Base-by-base conservation (phyloP, 1,140 invertebrate genomes). In the Musca vetustissima region DNA sequence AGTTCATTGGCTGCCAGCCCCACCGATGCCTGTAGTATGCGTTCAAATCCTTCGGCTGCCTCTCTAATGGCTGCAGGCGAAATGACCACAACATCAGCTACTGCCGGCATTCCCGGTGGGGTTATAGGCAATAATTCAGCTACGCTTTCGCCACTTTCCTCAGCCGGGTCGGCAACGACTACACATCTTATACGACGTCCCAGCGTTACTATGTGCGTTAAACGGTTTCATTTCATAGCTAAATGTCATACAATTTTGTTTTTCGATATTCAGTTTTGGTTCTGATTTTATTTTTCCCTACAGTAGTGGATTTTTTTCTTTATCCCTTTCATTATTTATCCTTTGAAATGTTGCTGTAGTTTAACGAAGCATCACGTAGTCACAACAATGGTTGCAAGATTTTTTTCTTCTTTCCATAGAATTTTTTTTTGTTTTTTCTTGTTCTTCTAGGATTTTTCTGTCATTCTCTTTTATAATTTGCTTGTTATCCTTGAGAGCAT, bases 131-230 rank as follows among this genome's bases (percentile, higher is more conserved):
- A 24, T 17, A 70, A 72, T 22, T 76, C 79, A 22, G 75, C 79
- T 32, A 79, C 80, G 13, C 71, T 82, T 8, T 82, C 80, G 21
- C 80, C 80, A 52, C 72, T 82, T 32, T 61, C 57, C 36, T 61
- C 57, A 14, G 57, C 57, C 71, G 78, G 36, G 6, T 43, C 36
- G 36, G 36, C 36, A 43, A 43, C 80, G 69, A 79, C 80, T 32
- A 78, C 78, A n/a, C 78, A 80, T 69, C 76, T 77, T 19, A 79
- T 82, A 68, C 75, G 81, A 49, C 76, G 81, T 64, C 80, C 81
- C 61, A 83, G 79, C 75, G 73, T 81, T 72, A 82, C 77, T 67
- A 80, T 82, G 80, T 83, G 79, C 75, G 81, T 83, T 59, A 53
- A 64, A 19, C 32, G 32, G 24, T 61, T 61, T 32, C 28, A 61